phyloP scores from a whole-genome alignment of 2,797 vertebrate genomes.

The Florisuga fusca region DNA sequence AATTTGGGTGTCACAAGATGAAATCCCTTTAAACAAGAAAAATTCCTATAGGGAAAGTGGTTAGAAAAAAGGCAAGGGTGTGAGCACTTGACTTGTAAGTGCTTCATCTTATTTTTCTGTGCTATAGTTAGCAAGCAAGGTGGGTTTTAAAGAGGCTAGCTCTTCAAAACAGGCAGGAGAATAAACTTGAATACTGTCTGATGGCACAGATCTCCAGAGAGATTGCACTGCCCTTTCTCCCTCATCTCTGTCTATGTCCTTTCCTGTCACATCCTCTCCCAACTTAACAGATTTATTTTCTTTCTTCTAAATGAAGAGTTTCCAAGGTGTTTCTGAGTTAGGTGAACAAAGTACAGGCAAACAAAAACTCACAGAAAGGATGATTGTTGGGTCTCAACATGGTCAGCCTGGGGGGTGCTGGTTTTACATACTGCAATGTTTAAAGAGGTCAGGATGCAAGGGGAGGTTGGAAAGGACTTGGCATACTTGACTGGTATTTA shows the following conservation, averaged over 20 bases:
- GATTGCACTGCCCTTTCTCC: background rate
- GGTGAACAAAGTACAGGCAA: background rate
- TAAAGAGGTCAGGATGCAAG: background rate
- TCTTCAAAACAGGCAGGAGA: constrained; percentile 4
- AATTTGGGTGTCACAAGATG: background rate
- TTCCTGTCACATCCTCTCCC: background rate
- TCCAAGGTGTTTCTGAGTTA: background rate
- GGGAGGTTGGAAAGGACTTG: background rate
- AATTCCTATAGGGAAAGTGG: background rate
- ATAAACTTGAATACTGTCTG: background rate
- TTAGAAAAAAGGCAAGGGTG: background rate
- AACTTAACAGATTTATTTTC: background rate
- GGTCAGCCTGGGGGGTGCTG: background rate
- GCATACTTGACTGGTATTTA: background rate
- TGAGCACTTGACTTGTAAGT: background rate
- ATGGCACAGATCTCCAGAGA: background rate
- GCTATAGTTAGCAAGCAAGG: background rate
- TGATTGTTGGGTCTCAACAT: rapidly evolving
- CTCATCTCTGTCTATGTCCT: background rate
- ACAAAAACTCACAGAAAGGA: background rate
- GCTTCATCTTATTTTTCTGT: background rate
- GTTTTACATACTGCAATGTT: background rate
- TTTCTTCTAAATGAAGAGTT: background rate
- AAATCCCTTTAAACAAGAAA: background rate
- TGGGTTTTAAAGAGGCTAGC: background rate